phyloP scores from a whole-genome alignment of 2,888 invertebrate species.

The Andrena bucephala region DNA sequence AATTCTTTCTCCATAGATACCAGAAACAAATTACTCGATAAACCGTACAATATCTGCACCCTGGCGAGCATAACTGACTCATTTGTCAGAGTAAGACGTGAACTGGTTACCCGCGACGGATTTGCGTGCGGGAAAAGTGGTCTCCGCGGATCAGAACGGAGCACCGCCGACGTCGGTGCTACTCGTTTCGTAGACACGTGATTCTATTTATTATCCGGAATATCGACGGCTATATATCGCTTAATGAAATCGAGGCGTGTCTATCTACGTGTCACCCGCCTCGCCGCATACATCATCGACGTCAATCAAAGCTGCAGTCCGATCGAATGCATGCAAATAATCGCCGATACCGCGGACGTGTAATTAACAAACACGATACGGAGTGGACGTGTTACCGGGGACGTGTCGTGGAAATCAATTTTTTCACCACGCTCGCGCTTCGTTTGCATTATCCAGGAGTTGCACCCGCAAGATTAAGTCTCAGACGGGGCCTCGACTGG shows the following conservation, averaged over 20 bases:
- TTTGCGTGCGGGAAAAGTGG: constrained; percentile 45
- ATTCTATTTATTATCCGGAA: constrained; percentile 60
- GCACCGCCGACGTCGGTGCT: constrained; percentile 22
- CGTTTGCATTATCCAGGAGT: neutral
- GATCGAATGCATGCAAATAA: constrained; percentile 44
- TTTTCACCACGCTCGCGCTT: neutral
- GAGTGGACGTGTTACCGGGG: constrained; percentile 20
- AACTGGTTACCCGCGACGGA: constrained; percentile 54
- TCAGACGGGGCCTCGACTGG: neutral
- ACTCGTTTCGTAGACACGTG: constrained; percentile 11
- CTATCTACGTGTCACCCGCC: constrained; percentile 40
- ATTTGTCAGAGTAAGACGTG: constrained; percentile 45
- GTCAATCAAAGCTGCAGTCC: constrained; percentile 54
- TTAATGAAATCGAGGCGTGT: constrained; percentile 59
- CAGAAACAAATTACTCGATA: constrained; percentile 17
- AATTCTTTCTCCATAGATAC: neutral
- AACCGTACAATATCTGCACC: neutral
- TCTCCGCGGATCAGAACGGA: constrained; percentile 47
- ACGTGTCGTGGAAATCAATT: constrained; percentile 43
- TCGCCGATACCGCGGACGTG: constrained; percentile 35
- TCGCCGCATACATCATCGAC: constrained; percentile 53
- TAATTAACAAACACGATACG: constrained; percentile 58
- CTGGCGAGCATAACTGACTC: constrained; percentile 20
- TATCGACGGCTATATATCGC: constrained; percentile 55
- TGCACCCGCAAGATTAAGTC: neutral